These are phyloP conservation scores for Gadus macrocephalus DNA, from an alignment of 2,113 vertebrate species.

Conservation along the genomic window DNA sequence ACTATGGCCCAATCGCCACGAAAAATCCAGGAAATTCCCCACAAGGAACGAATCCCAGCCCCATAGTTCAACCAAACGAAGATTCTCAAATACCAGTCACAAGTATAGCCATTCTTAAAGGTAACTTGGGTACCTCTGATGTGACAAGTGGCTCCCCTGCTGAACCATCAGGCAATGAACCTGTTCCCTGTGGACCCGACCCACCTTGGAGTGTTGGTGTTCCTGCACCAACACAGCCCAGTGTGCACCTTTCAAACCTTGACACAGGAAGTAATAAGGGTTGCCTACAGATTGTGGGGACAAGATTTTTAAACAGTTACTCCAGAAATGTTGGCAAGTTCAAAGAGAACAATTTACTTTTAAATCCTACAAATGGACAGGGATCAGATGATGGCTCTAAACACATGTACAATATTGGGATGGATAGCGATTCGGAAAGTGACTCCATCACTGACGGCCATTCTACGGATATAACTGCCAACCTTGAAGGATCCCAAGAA, in stretches of 20 bases:
- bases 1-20: slow-evolving; percentile 38
- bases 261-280: slow-evolving; percentile 69
- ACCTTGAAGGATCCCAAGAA: slow-evolving; percentile 11
- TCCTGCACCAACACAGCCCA: background rate
- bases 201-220: background rate
- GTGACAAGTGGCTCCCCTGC: slow-evolving; percentile 3
- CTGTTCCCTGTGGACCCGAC: background rate
- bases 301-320: slow-evolving; percentile 78
- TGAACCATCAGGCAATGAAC: background rate
- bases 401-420: slow-evolving; percentile 74
- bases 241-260: slow-evolving; percentile 62
- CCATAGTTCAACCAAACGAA: background rate
- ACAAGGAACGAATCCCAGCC: slow-evolving; percentile 17
- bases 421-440: slow-evolving; percentile 79
- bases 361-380: slow-evolving; percentile 34
- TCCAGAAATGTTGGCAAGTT: slow-evolving; percentile 78
- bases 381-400: slow-evolving; percentile 36
- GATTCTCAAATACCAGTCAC: slow-evolving; percentile 57
- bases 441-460: slow-evolving; percentile 61
- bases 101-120: slow-evolving; percentile 66
- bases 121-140: slow-evolving; percentile 46
- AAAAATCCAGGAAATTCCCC: slow-evolving; percentile 2
- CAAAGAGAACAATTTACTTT: slow-evolving; percentile 57
- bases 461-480: slow-evolving; percentile 1
- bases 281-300: slow-evolving; percentile 73